phyloP scores from a whole-genome alignment of 2,888 invertebrate species.

The Mycogona germanica region DNA sequence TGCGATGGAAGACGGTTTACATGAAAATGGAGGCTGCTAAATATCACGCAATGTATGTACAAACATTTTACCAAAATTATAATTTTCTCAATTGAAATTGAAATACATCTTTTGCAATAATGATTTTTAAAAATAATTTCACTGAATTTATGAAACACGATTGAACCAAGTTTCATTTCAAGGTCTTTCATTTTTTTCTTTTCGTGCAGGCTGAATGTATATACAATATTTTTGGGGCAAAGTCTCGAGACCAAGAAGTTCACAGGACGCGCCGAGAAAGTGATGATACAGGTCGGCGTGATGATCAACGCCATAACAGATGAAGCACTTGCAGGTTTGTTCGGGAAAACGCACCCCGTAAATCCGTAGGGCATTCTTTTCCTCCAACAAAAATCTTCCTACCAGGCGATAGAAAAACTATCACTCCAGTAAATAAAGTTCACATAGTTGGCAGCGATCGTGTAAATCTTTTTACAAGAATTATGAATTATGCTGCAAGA shows the following conservation, averaged over 20 bases:
- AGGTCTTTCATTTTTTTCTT: background rate
- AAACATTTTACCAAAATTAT: no score
- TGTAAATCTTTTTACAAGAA: slow-evolving; percentile 2
- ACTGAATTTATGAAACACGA: no score
- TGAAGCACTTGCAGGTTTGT: background rate
- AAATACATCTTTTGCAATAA: background rate
- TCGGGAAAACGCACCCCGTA: no score
- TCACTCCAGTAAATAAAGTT: no score
- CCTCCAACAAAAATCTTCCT: no score
- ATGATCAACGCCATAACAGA: slow-evolving; percentile 3
- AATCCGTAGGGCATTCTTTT: no score
- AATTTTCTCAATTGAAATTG: background rate
- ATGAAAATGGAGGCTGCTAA: slow-evolving; percentile 2
- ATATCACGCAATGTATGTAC: slow-evolving; percentile 8
- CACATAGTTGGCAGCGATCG: background rate
- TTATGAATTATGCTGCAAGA: background rate
- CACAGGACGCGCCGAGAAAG: background rate
- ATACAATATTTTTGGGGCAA: background rate
- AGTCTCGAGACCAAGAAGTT: background rate
- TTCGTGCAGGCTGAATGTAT: slow-evolving; percentile 4
- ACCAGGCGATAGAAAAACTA: no score
- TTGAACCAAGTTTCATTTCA: no score
- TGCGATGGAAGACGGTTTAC: background rate
- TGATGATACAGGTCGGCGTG: slow-evolving; percentile 7
- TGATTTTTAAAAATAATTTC: background rate